These are phyloP conservation scores for Plebejus anna DNA, from an alignment of 2,888 invertebrate species.

Conservation along the genomic window DNA sequence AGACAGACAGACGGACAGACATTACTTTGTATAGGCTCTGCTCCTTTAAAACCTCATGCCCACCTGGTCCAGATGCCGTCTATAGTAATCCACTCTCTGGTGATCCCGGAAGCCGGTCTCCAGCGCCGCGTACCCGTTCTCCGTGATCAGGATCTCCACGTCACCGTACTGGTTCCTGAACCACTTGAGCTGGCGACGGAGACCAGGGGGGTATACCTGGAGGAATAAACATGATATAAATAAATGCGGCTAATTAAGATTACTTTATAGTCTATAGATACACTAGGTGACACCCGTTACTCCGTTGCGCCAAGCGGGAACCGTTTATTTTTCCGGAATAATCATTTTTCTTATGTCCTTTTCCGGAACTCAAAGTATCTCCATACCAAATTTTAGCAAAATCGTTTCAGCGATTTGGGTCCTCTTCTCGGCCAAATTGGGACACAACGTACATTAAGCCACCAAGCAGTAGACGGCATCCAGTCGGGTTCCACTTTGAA, in stretches of 20 bases:
- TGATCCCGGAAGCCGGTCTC: slow-evolving; percentile 45
- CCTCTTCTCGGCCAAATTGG: too few species aligned
- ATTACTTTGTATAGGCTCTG: too few species aligned
- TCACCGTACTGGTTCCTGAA: slow-evolving; percentile 23
- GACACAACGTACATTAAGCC: slow-evolving; percentile 7
- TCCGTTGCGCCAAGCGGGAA: too few species aligned
- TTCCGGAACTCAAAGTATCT: too few species aligned
- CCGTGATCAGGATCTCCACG: slow-evolving; percentile 57
- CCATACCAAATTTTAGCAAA: too few species aligned
- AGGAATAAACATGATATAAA: background rate
- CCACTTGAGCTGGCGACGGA: slow-evolving; percentile 28
- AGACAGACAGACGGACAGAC: too few species aligned
- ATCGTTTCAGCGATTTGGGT: too few species aligned
- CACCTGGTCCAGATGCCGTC: slow-evolving; percentile 46
- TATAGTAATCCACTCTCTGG: slow-evolving; percentile 44
- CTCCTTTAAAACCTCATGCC: background rate
- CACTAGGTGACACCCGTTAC: too few species aligned
- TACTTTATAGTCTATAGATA: too few species aligned
- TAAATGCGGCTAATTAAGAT: too few species aligned
- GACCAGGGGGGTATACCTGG: slow-evolving; percentile 19
- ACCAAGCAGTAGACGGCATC: background rate
- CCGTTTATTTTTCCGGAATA: too few species aligned
- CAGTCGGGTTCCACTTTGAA: background rate
- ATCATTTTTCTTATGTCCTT: too few species aligned
- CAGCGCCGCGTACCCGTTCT: slow-evolving; percentile 56